phyloP scores from a whole-genome alignment of 23 tunicate genomes.

The Oikopleura vanhoeffeni region DNA sequence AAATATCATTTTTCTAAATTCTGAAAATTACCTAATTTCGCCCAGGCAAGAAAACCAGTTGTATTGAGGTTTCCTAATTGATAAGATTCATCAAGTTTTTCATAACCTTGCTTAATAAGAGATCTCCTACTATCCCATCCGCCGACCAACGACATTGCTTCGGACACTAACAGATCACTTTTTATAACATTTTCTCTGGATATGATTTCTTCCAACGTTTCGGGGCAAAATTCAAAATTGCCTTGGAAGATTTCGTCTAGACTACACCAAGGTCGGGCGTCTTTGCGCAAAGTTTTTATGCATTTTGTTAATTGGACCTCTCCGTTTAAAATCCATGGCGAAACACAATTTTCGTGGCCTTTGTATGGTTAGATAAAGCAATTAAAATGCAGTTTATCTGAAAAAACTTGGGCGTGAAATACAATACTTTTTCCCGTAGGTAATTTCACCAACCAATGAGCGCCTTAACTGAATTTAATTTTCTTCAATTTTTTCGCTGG shows the following conservation, averaged over 20 bases:
- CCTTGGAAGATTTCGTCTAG: not conserved
- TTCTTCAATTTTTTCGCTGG: not conserved
- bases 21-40: too few species aligned
- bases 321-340: constrained; percentile 4
- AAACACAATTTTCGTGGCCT: not conserved
- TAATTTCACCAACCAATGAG: too few species aligned
- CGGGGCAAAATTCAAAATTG: not conserved
- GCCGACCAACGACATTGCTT: not conserved
- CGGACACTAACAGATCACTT: not conserved
- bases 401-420: too few species aligned
- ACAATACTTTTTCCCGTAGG: too few species aligned
- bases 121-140: not conserved
- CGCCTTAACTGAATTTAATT: not conserved
- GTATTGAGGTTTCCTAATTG: not conserved
- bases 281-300: not conserved
- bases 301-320: not conserved
- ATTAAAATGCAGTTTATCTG: too few species aligned
- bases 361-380: too few species aligned
- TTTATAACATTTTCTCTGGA: not conserved
- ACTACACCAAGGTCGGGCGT: constrained; percentile 8
- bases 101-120: not conserved
- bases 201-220: not conserved
- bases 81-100: not conserved
- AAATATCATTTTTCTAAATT: too few species aligned
- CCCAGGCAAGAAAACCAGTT: not conserved